Conservation (phyloP, 2,797 vertebrate species). For the Falco peregrinus region DNA sequence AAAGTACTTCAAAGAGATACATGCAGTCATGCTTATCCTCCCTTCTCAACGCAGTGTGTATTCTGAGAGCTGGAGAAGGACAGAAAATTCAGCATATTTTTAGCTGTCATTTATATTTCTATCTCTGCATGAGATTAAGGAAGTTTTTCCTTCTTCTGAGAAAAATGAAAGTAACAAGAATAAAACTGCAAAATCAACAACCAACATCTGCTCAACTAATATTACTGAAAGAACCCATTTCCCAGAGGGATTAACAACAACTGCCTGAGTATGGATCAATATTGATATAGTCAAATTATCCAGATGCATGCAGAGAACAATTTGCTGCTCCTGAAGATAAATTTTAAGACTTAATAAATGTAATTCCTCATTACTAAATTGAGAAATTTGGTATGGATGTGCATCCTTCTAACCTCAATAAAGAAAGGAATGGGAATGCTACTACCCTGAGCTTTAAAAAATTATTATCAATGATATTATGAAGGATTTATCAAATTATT, state of each 20-base stretch:
- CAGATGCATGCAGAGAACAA: not conserved
- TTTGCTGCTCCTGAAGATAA: not conserved
- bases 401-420: not conserved
- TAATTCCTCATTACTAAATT: not conserved
- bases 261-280: not conserved
- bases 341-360: not conserved
- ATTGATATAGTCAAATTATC: not conserved
- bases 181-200: constrained; percentile 17
- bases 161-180: not conserved
- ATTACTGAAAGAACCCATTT: not conserved
- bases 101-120: constrained; percentile 19
- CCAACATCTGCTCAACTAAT: not conserved
- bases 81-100: not conserved
- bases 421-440: not conserved
- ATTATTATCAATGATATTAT: not conserved
- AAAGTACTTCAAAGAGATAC: constrained; percentile 15
- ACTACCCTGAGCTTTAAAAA: not conserved
- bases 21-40: not conserved
- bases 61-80: not conserved
- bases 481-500: not conserved
- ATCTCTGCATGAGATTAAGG: constrained; percentile 1
- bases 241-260: constrained; percentile 9
- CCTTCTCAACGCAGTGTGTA: not conserved
- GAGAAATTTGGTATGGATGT: not conserved
- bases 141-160: constrained; percentile 4